Evolutionary conservation across 2,113 vertebrate genomes (phyloP).

Genomic region (Neomonachus schauinslandi): DNA sequence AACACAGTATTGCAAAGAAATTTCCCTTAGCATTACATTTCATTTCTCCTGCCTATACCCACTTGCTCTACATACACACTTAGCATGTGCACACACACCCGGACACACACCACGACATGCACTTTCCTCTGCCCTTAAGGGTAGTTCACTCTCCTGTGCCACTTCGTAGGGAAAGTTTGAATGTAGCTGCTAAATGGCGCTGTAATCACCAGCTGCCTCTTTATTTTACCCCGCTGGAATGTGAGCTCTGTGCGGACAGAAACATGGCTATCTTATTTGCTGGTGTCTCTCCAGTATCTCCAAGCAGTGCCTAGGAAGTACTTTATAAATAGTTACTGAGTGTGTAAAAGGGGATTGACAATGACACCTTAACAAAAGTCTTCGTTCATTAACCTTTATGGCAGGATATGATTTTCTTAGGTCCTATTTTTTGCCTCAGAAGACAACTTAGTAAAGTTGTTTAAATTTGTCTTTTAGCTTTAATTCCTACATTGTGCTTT

Average conservation of each 20-base stretch:
- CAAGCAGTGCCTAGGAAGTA: background rate
- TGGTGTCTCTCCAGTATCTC: background rate
- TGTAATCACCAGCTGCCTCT: background rate
- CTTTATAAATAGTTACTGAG: background rate
- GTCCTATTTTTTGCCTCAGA: background rate
- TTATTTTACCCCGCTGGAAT: background rate
- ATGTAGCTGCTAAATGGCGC: background rate
- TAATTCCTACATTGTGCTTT: conserved; percentile 46
- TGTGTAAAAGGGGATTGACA: background rate
- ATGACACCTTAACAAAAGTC: background rate
- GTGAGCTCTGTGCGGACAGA: background rate
- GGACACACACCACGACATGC: background rate
- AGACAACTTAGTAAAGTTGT: background rate
- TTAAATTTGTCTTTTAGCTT: conserved; percentile 43
- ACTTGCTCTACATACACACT: background rate
- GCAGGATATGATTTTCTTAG: background rate
- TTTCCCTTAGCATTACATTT: background rate
- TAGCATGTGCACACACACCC: background rate
- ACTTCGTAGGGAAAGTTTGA: background rate
- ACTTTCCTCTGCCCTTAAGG: background rate
- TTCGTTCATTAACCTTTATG: background rate
- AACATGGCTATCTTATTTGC: background rate
- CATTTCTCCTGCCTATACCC: background rate
- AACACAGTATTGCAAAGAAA: background rate
- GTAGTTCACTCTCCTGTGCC: background rate